Evolutionary conservation across 2,113 vertebrate species (phyloP).

Genomic region (Ammodytes marinus): DNA sequence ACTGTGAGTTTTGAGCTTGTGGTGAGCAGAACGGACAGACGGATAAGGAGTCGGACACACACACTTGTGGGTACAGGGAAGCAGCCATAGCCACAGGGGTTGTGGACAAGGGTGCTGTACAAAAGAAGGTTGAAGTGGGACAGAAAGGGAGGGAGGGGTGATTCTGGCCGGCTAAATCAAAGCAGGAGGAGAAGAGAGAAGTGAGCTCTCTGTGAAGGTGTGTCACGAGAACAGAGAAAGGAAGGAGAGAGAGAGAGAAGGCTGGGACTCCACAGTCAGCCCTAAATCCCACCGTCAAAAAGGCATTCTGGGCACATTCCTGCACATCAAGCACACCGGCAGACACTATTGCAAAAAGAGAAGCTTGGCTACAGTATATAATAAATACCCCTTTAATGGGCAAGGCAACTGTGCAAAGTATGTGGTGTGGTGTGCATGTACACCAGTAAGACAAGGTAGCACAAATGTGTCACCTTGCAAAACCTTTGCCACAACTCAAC

Average conservation of each 20-base stretch:
- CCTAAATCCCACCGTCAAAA: conserved; percentile 75
- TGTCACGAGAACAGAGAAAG: conserved; percentile 70
- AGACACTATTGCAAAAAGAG: conserved; percentile 50
- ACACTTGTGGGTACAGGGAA: conserved; percentile 53
- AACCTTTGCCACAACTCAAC: not conserved
- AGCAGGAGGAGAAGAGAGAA: conserved; percentile 70
- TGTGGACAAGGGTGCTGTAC: conserved; percentile 54
- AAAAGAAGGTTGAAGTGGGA: conserved; percentile 79
- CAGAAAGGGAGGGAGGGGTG: conserved; percentile 61
- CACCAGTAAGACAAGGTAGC: not conserved
- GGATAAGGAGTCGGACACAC: conserved; percentile 44
- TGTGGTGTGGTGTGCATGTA: conserved; percentile 9
- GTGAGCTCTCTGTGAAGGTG: conserved; percentile 74
- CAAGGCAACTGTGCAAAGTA: conserved; percentile 24
- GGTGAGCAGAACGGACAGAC: conserved; percentile 12
- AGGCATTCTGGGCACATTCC: conserved; percentile 77
- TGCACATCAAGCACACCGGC: conserved; percentile 62
- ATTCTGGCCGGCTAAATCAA: conserved; percentile 76
- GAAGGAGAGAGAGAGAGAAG: conserved; percentile 11
- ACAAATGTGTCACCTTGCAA: not conserved
- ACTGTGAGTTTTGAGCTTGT: conserved; percentile 36
- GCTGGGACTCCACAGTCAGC: conserved; percentile 56
- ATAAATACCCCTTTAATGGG: not conserved
- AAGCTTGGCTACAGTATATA: not conserved
- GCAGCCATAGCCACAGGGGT: conserved; percentile 62